These are phyloP conservation scores for Calyptomena viridis DNA, from an alignment of 2,113 vertebrate genomes.

Conservation along the genomic window DNA sequence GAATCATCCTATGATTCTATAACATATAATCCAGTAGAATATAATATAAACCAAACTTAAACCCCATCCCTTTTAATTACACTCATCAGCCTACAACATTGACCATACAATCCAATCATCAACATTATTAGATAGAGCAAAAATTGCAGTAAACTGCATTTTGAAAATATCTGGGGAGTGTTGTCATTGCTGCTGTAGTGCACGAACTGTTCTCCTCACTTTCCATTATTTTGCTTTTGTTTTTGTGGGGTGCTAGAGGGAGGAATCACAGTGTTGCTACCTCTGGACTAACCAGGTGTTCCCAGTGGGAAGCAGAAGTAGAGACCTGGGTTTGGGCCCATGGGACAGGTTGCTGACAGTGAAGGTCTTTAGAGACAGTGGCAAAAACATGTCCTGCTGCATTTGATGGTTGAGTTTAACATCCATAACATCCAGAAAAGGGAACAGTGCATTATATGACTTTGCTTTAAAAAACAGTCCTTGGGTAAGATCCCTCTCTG, in stretches of 20 bases:
- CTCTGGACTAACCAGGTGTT: neutral
- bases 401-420: neutral
- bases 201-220: neutral
- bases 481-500: conserved; percentile 26
- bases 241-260: neutral
- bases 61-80: neutral
- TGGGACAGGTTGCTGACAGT: neutral
- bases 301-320: neutral
- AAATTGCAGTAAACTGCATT: neutral
- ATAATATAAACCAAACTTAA: too few relatives aligned
- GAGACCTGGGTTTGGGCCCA: neutral
- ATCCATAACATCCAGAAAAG: neutral
- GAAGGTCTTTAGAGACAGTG: neutral
- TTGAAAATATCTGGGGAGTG: neutral
- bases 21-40: neutral
- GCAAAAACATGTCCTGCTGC: accelerated
- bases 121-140: neutral
- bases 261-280: neutral
- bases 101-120: neutral
- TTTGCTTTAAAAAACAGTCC: conserved; percentile 3
- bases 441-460: accelerated
- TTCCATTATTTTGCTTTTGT: neutral
- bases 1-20: neutral
- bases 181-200: neutral
- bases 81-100: neutral